Conservation (phyloP, 2,113 vertebrate species). For the Ceyx cyanopectus region DNA sequence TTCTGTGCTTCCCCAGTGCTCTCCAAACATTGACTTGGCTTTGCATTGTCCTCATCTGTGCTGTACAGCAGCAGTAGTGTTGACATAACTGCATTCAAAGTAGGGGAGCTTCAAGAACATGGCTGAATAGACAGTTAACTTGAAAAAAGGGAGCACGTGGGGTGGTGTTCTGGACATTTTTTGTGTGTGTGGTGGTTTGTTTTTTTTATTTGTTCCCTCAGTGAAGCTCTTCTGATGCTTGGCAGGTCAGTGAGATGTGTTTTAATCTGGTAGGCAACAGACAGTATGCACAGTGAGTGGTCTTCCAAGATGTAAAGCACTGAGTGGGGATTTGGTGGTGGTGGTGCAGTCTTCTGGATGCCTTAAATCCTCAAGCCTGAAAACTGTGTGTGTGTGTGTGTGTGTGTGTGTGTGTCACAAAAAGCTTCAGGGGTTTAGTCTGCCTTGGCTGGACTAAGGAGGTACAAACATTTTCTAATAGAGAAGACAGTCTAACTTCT, state of each 20-base stretch:
- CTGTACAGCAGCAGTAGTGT: background rate
- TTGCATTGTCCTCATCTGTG: background rate
- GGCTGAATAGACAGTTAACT: background rate
- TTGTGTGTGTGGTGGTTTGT: background rate
- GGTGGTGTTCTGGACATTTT: background rate
- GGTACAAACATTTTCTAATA: fast-evolving
- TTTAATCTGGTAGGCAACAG: background rate
- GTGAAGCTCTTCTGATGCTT: background rate
- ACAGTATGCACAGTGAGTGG: background rate
- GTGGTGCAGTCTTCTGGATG: background rate
- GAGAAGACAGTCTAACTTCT: background rate
- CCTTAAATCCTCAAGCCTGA: background rate
- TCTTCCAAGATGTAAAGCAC: background rate
- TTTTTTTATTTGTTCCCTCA: background rate
- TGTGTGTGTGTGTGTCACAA: too few relatives aligned
- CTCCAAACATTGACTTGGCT: slow-evolving; percentile 12
- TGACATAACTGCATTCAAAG: background rate
- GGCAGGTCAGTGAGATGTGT: background rate
- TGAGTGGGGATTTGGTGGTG: background rate
- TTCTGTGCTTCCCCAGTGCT: background rate
- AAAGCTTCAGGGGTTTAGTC: background rate
- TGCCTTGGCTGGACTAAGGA: background rate
- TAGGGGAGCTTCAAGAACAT: background rate
- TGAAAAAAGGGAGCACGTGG: background rate
- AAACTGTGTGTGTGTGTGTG: background rate